These are phyloP conservation scores for Arion vulgaris DNA, from an alignment of 1,140 invertebrate species.

Conservation along the genomic window DNA sequence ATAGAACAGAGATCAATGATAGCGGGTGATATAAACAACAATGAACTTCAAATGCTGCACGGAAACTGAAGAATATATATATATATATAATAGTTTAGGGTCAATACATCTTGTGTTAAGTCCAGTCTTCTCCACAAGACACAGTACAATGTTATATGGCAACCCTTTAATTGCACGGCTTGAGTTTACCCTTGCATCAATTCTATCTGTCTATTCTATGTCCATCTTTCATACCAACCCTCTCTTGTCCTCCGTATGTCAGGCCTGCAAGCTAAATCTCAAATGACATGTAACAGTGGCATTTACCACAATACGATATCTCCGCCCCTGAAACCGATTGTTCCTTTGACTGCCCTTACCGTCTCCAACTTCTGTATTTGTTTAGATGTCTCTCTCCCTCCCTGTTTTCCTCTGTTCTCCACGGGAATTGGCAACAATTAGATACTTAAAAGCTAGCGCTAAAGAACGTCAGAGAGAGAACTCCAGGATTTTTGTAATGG, in stretches of 20 bases:
- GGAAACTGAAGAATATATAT: too few relatives aligned
- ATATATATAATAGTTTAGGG: too few relatives aligned
- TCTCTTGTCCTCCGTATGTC: background rate
- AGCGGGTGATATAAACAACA: too few relatives aligned
- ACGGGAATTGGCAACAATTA: background rate
- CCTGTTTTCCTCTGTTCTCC: background rate
- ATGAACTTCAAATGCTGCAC: too few relatives aligned
- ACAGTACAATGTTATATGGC: too few relatives aligned
- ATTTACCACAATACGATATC: background rate
- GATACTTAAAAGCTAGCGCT: background rate
- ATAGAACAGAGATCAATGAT: too few relatives aligned
- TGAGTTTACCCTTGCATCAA: background rate
- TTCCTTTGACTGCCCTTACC: background rate
- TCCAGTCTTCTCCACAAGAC: too few relatives aligned
- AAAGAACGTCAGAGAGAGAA: background rate
- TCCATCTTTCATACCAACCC: background rate
- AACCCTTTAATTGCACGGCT: background rate
- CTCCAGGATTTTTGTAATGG: background rate
- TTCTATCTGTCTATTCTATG: background rate
- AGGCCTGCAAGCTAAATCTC: background rate
- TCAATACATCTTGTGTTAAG: too few relatives aligned
- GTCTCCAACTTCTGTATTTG: background rate
- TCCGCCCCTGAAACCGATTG: background rate
- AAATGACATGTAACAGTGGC: background rate
- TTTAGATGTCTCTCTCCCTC: background rate